phyloP scores from a whole-genome alignment of 2,113 vertebrate species.

The Pristiophorus japonicus region DNA sequence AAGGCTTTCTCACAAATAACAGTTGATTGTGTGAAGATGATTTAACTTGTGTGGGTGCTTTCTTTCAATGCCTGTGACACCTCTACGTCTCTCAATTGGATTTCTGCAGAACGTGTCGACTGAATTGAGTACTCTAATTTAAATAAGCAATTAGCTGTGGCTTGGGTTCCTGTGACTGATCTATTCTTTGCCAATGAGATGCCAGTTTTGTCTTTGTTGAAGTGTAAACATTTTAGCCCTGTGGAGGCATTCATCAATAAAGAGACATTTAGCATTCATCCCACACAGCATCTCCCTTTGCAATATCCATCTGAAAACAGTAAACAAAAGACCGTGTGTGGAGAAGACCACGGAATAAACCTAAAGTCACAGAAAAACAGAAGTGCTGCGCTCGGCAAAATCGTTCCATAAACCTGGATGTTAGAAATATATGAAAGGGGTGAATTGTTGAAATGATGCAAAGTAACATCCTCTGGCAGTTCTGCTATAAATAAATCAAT shows the following conservation, averaged over 20 bases:
- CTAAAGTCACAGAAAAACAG: neutral
- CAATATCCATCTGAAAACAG: neutral
- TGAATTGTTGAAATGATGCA: neutral
- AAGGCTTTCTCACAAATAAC: no score
- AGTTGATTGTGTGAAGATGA: neutral
- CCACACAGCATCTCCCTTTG: neutral
- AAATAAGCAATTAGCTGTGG: neutral
- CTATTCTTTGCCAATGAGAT: neutral
- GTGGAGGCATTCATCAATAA: neutral
- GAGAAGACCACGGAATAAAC: neutral
- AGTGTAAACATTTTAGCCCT: neutral
- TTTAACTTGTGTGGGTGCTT: neutral
- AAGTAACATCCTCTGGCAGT: neutral
- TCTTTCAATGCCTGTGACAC: neutral
- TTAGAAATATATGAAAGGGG: neutral
- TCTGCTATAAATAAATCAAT: neutral
- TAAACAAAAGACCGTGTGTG: neutral
- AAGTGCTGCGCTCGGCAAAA: neutral
- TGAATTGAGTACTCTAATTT: neutral
- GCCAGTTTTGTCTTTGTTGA: neutral
- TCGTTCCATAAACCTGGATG: neutral
- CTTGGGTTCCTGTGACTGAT: neutral
- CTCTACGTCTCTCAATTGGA: neutral
- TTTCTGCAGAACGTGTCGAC: neutral
- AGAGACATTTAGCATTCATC: neutral